Percentiles rank a stretch among this genome's conserved stretches.
Evolutionary conservation across 2,888 invertebrate genomes (phyloP).

Genomic region (Hololepta plana): DNA sequence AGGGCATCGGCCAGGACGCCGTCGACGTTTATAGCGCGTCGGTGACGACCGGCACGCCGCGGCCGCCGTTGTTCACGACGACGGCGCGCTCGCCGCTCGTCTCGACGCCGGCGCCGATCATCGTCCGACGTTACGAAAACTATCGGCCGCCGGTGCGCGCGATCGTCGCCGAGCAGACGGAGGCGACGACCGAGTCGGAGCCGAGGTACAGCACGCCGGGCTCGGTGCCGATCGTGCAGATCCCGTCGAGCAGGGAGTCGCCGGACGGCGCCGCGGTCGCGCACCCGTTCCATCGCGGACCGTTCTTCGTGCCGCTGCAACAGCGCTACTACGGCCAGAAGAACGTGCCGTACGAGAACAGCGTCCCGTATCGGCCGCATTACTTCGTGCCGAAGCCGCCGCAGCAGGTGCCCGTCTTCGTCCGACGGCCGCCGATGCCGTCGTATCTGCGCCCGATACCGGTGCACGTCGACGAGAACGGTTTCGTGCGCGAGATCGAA

Average conservation of each 20-base stretch:
- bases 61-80: slow-evolving; percentile 50
- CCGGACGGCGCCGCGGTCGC: slow-evolving; percentile 28
- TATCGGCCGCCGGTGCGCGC: slow-evolving; percentile 9
- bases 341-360: no score
- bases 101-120: slow-evolving; percentile 16
- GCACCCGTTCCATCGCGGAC: slow-evolving; percentile 19
- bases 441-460: slow-evolving; percentile 19
- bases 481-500: slow-evolving; percentile 20
- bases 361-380: no score
- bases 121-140: no score
- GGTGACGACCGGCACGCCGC: slow-evolving; percentile 40
- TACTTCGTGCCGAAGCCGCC: no score
- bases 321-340: no score
- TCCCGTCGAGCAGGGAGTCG: slow-evolving; percentile 25
- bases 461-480: slow-evolving; percentile 23
- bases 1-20: slow-evolving; percentile 43
- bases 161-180: slow-evolving; percentile 4
- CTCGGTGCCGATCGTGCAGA: slow-evolving; percentile 35
- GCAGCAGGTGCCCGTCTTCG: slow-evolving; percentile 6
- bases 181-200: slow-evolving; percentile 14
- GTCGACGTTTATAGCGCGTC: slow-evolving; percentile 51
- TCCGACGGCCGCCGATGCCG: slow-evolving; percentile 8
- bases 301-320: slow-evolving; percentile 7
- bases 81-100: slow-evolving; percentile 36
- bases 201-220: slow-evolving; percentile 28